Conservation (phyloP, 2,113 vertebrate species). For the Macroglossus sobrinus region DNA sequence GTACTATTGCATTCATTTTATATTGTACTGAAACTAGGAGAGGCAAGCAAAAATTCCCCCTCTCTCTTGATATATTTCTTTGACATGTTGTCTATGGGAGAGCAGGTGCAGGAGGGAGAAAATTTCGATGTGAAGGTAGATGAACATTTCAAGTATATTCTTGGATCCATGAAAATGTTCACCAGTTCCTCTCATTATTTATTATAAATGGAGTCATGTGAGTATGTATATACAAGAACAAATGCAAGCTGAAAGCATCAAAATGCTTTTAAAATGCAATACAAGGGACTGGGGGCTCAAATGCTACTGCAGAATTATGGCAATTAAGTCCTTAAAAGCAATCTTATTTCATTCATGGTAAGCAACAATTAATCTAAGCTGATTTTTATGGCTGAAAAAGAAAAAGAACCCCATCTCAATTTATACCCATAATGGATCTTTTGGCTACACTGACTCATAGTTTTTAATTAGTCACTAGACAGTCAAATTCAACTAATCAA, state of each 20-base stretch:
- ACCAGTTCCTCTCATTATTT: neutral
- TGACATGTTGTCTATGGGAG: neutral
- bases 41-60: neutral
- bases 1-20: neutral
- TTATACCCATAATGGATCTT: neutral
- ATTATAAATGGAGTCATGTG: neutral
- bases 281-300: neutral
- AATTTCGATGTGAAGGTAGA: neutral
- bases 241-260: neutral
- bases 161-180: neutral
- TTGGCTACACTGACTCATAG: neutral
- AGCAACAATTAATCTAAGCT: neutral
- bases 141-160: neutral
- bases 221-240: neutral
- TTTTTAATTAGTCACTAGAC: neutral
- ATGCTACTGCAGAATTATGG: neutral
- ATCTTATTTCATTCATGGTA: neutral
- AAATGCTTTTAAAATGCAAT: neutral
- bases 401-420: neutral
- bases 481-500: neutral
- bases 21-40: neutral
- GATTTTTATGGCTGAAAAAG: neutral
- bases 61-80: neutral
- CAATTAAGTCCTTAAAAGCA: slow-evolving; percentile 8
- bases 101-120: neutral